Evolutionary conservation across 2,797 vertebrate genomes (phyloP).

Genomic region (Phalloptychus januarius): DNA sequence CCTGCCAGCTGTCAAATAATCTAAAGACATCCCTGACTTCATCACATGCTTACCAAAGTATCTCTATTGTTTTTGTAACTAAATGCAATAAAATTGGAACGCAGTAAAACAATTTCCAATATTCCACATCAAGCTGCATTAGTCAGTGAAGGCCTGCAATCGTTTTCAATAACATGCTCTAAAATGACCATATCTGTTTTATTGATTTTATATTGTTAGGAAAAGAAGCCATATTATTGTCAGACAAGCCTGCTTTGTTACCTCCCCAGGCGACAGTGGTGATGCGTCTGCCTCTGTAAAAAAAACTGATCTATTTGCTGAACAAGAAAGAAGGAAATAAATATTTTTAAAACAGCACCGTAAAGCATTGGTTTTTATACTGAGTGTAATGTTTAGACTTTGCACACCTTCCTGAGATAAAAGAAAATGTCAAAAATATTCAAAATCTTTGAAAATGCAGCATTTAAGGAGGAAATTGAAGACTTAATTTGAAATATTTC

Average conservation of each 20-base stretch:
- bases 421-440: background rate
- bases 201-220: constrained; percentile 1
- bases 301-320: background rate
- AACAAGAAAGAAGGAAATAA: background rate
- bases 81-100: background rate
- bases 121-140: background rate
- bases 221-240: background rate
- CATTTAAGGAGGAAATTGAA: background rate
- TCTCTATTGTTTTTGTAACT: background rate
- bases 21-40: background rate
- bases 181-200: background rate
- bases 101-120: background rate
- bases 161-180: background rate
- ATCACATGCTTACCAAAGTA: background rate
- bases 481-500: background rate
- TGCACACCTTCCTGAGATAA: background rate
- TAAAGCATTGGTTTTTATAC: background rate
- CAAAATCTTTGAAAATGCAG: background rate
- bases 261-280: background rate
- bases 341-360: background rate
- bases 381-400: background rate
- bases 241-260: background rate
- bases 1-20: background rate
- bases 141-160: background rate
- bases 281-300: background rate